Conservation (phyloP, 2,113 vertebrate species). For the Phalacrocorax carbo region DNA sequence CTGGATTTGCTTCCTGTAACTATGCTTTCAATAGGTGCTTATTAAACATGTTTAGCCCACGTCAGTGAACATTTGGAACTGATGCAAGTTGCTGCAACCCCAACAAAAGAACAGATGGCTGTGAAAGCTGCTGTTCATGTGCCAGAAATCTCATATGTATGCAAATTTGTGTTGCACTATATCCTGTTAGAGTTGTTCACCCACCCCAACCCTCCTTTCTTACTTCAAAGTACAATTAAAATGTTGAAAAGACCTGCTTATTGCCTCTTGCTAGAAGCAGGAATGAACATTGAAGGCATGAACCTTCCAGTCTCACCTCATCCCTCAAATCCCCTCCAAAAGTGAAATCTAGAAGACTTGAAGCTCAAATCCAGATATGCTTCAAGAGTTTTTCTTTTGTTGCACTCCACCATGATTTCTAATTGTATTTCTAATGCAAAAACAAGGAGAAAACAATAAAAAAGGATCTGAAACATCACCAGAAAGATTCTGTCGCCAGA, state of each 20-base stretch:
- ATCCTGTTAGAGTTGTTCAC: constrained; percentile 19
- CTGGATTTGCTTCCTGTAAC: background rate
- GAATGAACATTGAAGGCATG: background rate
- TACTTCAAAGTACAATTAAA: constrained; percentile 20
- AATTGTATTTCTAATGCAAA: background rate
- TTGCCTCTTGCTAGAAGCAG: background rate
- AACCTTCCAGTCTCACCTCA: background rate
- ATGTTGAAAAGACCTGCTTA: background rate
- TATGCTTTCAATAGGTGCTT: background rate
- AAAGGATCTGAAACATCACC: background rate
- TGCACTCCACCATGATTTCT: background rate
- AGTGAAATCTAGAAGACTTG: background rate
- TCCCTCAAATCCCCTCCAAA: background rate
- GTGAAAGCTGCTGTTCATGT: constrained; percentile 52
- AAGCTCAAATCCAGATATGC: background rate
- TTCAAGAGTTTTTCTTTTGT: background rate
- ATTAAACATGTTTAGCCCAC: constrained; percentile 19
- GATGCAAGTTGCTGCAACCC: constrained; percentile 43
- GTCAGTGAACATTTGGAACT: constrained; percentile 50
- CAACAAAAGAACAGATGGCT: constrained; percentile 70
- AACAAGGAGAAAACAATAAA: background rate
- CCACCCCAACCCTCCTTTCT: background rate
- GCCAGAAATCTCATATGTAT: constrained; percentile 43
- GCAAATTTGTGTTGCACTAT: constrained; percentile 50
- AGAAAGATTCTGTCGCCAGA: background rate